Evolutionary conservation across 2,113 vertebrate genomes (phyloP), one percentile per base, ranked within the genome.

Genomic region (Chaetodon auriga): DNA sequence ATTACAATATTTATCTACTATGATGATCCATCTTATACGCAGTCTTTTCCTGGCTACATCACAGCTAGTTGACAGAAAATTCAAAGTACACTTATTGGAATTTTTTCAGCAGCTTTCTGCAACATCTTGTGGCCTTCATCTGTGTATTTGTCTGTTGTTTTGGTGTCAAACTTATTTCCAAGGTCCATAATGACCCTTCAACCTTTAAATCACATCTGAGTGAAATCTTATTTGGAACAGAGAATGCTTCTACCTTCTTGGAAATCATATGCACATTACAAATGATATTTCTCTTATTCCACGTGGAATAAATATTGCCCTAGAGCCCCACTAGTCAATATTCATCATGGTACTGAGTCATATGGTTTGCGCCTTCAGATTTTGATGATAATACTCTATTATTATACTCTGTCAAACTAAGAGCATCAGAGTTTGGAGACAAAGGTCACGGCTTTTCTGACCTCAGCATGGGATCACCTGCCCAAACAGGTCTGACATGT

Each of bases 401-500:
- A 30, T 30, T 30, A 30, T 30, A 30, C 30, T 54, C 13, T 48
- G 35, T 68, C 16, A 51, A 15, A 14, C 19, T 35, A 16, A 46
- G 23, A 77, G 48, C 54, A 68, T 35, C 46, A 53, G 41, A 13
- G 46, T 18, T 69, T 19, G 13, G 12, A 19, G 51, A 36, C 57
- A 83, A 48, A 58, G 14, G 55, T 43, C 68, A 41, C 2, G n/a
- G 35, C 30, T 18, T 53, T 13, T 55, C 57, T 61, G 68, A 68
- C 72, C 58, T 78, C 49, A 36, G 58, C 49, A 16, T 4, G 35
- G 51, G 38, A 43, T 62, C 69, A 86, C 73, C 78, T 92, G 84
- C 15, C 57, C 35, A 36, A 72, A 80, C 86, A 87, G 79, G 81
- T 84, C 54, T 1, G 61, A 53, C 75, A n/a, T 4, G 48, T 66